Conservation (phyloP, 2,888 invertebrate genomes). For the Athetis lepigone region DNA sequence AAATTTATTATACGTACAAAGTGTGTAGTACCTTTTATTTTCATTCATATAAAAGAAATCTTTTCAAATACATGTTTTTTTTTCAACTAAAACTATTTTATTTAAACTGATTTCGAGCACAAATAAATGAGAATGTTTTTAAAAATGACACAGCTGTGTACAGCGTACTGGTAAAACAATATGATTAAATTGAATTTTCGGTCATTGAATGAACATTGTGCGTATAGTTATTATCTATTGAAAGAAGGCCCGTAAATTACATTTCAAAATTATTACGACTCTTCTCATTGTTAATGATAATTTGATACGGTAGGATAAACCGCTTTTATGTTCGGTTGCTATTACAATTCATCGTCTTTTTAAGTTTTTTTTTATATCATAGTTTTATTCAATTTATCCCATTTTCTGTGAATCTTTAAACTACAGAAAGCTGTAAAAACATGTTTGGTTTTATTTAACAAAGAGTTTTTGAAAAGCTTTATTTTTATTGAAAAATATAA, state of each 20-base stretch:
- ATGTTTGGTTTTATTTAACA: not conserved
- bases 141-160: slow-evolving; percentile 38
- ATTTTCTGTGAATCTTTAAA: too few relatives aligned
- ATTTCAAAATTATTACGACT: too few relatives aligned
- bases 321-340: not conserved
- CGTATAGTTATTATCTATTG: slow-evolving; percentile 1
- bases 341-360: not conserved
- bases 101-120: not conserved
- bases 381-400: too few relatives aligned
- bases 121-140: not conserved
- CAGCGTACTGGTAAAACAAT: slow-evolving; percentile 30
- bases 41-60: not conserved
- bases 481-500: not conserved
- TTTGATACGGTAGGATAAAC: not conserved
- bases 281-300: not conserved
- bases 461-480: not conserved
- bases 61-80: not conserved
- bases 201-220: slow-evolving; percentile 19
- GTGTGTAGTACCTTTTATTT: not conserved
- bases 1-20: too few relatives aligned
- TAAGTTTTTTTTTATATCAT: too few relatives aligned
- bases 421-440: not conserved
- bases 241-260: not conserved
- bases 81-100: not conserved
- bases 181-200: slow-evolving; percentile 27